Conservation (phyloP, 2,113 vertebrate species). For the Platichthys stellatus region DNA sequence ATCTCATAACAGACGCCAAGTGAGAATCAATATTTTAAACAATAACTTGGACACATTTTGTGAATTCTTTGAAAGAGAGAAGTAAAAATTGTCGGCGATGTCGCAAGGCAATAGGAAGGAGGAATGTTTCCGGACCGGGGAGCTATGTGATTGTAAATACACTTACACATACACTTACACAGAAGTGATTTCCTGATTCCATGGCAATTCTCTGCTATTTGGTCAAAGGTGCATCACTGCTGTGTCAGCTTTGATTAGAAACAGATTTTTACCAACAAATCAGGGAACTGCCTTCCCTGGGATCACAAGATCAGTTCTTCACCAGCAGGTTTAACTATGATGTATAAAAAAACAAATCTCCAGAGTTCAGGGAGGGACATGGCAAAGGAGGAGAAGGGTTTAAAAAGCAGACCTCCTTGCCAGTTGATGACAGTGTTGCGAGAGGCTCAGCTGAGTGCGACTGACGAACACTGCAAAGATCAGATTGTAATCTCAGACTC, state of each 20-base stretch:
- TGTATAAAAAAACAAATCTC: neutral
- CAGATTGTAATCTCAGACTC: neutral
- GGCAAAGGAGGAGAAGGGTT: neutral
- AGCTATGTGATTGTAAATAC: neutral
- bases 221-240: neutral
- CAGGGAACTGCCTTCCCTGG: too few species aligned
- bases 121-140: neutral
- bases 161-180: neutral
- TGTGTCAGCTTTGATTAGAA: too few species aligned
- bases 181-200: neutral
- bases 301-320: too few species aligned
- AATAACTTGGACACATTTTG: too few species aligned
- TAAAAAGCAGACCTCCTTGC: conserved; percentile 9
- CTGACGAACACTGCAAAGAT: neutral
- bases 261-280: too few species aligned
- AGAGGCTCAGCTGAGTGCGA: neutral
- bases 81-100: too few species aligned
- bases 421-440: neutral
- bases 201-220: neutral
- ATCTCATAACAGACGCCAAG: too few species aligned
- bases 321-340: neutral
- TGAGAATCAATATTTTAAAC: too few species aligned
- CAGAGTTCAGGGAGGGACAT: conserved; percentile 7
- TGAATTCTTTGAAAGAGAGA: too few species aligned
- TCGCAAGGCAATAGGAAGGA: neutral